A percentile compares a stretch with the other conserved stretches of the same genome.
Conservation (phyloP, 2,113 vertebrate genomes). For the Gobiocypris rarus region DNA sequence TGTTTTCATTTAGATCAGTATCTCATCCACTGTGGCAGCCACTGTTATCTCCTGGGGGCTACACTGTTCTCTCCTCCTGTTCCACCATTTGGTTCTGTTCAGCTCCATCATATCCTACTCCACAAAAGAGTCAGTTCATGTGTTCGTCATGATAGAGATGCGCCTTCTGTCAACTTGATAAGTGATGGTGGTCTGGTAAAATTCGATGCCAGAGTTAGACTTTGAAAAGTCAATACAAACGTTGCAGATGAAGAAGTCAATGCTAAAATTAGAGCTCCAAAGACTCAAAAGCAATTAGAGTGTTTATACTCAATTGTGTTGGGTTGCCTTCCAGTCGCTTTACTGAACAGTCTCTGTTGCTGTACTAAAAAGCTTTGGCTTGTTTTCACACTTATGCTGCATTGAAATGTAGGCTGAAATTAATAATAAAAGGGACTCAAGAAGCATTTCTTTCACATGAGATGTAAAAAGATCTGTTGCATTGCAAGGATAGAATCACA, state of each 20-base stretch:
- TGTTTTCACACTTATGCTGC: not conserved
- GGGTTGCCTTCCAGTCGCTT: not conserved
- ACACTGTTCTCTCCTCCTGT: constrained; percentile 37
- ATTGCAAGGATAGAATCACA: not conserved
- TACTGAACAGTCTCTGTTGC: not conserved
- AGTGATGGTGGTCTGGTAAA: constrained; percentile 26
- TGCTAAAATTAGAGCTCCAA: constrained; percentile 12
- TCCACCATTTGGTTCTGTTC: constrained; percentile 50
- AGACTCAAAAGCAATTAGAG: not conserved
- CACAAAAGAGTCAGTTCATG: constrained; percentile 31
- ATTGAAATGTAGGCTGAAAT: not conserved
- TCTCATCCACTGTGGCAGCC: constrained; percentile 46
- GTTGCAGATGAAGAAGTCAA: not conserved
- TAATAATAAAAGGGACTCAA: not conserved
- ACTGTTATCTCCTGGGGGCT: constrained; percentile 53
- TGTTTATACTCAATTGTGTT: not conserved
- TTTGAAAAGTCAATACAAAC: constrained; percentile 30
- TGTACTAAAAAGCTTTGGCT: not conserved
- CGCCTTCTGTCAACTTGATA: constrained; percentile 16
- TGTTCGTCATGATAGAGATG: constrained; percentile 31
- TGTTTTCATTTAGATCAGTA: constrained; percentile 58
- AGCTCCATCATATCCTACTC: constrained; percentile 28
- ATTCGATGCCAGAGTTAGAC: not conserved
- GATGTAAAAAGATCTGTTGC: not conserved
- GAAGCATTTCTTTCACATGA: constrained; percentile 6